Percentiles rank a stretch among this genome's conserved stretches.
These are phyloP conservation scores for Phrynocephalus guinanensis DNA, from an alignment of 2,797 vertebrate genomes.

Conservation along the genomic window DNA sequence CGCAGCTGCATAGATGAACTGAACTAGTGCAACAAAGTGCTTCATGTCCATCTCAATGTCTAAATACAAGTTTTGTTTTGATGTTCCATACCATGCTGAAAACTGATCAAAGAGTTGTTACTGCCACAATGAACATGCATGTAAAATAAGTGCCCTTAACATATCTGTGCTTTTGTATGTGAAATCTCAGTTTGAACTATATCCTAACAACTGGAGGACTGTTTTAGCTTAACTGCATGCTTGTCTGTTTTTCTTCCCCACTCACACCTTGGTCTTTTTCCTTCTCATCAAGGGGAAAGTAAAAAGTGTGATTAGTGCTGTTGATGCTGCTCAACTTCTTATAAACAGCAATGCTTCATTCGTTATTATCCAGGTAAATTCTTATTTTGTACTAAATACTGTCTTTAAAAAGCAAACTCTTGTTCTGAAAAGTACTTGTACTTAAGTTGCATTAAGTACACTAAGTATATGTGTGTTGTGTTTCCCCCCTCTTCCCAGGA, in stretches of 20 bases:
- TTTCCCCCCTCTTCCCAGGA: conserved; percentile 77
- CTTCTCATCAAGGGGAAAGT: conserved; percentile 83
- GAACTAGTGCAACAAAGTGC: no score
- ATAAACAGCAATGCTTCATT: conserved; percentile 84
- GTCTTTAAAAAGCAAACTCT: not conserved
- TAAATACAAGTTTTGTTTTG: not conserved
- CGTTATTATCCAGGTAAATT: conserved; percentile 83
- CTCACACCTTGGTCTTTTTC: not conserved
- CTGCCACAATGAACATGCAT: not conserved
- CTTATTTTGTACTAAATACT: not conserved
- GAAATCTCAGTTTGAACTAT: not conserved
- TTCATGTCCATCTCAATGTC: no score
- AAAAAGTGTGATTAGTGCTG: conserved; percentile 75
- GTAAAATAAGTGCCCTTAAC: no score
- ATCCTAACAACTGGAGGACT: not conserved
- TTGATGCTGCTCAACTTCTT: conserved; percentile 87
- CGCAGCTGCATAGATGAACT: no score
- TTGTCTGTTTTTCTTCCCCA: not conserved
- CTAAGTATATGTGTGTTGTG: not conserved
- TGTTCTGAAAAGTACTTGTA: not conserved
- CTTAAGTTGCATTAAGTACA: no score
- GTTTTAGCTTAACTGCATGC: not conserved
- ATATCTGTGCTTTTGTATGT: not conserved
- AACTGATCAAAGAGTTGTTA: not conserved
- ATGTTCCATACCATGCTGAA: not conserved